phyloP scores from a whole-genome alignment of 2,888 invertebrate genomes.

The Drosophila nr. fundita region DNA sequence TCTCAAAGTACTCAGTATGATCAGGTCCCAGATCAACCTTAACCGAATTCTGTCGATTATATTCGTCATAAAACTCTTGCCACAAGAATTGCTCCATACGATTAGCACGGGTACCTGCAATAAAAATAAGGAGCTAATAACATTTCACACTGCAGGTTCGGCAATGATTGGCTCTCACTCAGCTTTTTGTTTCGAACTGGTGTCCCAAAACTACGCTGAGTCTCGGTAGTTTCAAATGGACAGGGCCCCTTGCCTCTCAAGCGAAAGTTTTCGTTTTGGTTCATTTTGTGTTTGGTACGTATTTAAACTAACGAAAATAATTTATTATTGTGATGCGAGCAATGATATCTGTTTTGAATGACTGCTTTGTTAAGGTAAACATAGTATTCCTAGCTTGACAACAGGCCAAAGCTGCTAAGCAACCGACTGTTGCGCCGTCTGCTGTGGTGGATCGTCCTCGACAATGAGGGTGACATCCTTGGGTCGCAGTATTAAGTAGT shows the following conservation, averaged over 20 bases:
- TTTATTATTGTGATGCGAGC: constrained; percentile 50
- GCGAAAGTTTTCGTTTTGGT: constrained; percentile 38
- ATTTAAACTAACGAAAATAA: constrained; percentile 54
- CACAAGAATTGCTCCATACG: constrained; percentile 82
- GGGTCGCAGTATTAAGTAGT: constrained; percentile 88
- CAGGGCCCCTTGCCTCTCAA: constrained; percentile 47
- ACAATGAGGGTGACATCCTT: constrained; percentile 86
- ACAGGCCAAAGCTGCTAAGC: constrained; percentile 43
- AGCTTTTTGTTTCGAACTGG: constrained; percentile 75
- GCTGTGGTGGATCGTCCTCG: constrained; percentile 56
- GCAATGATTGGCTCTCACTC: constrained; percentile 48
- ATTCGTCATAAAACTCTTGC: constrained; percentile 82
- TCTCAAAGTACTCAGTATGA: constrained; percentile 80
- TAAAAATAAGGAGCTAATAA: background rate
- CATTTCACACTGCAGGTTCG: background rate
- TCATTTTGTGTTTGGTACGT: constrained; percentile 14
- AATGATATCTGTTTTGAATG: constrained; percentile 25
- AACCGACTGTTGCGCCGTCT: constrained; percentile 38
- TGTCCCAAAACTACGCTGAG: constrained; percentile 52
- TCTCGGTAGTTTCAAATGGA: constrained; percentile 47
- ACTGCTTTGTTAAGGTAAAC: constrained; percentile 48
- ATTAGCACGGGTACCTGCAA: constrained; percentile 75
- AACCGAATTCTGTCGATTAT: constrained; percentile 68
- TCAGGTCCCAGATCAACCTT: constrained; percentile 40
- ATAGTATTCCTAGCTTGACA: constrained; percentile 21